A percentile compares a stretch with the other conserved stretches of the same genome.
Evolutionary conservation across 1,140 invertebrate genomes (phyloP).

Genomic region (Heterodera carotae): DNA sequence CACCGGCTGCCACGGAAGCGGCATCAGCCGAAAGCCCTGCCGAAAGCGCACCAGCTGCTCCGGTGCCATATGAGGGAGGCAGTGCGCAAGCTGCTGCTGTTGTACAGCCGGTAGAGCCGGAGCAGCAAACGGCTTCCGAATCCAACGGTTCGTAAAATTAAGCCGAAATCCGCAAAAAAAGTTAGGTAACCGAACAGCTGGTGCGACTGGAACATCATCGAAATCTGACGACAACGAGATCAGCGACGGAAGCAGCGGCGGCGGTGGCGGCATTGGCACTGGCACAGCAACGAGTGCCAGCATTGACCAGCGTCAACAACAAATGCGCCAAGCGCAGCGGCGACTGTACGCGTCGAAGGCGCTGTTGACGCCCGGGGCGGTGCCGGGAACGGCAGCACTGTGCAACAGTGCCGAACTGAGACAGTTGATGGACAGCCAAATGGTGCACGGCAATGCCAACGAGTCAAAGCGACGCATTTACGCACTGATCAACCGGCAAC

Average conservation of each 20-base stretch:
- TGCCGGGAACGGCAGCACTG: constrained; percentile 49
- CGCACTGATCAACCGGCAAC: constrained; percentile 38
- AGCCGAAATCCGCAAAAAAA: no score
- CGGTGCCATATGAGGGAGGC: background rate
- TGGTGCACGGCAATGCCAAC: constrained; percentile 53
- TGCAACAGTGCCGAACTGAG: constrained; percentile 52
- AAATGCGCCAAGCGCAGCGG: background rate
- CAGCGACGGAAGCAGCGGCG: background rate
- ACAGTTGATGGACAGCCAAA: constrained; percentile 47
- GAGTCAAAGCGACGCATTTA: constrained; percentile 56
- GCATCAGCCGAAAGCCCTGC: background rate
- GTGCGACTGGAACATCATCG: no score
- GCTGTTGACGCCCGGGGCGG: constrained; percentile 26
- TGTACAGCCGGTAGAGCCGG: background rate
- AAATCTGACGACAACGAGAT: background rate
- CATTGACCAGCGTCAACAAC: constrained; percentile 20
- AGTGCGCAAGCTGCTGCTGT: background rate
- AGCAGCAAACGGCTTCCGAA: background rate
- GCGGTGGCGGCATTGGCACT: constrained; percentile 7
- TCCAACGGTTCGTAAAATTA: background rate
- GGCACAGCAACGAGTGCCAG: background rate
- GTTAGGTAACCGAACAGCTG: no score
- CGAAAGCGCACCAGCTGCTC: background rate
- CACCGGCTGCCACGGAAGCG: constrained; percentile 29
- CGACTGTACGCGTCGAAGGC: constrained; percentile 24